Base-by-base conservation (phyloP, 2,797 vertebrate species). In the Prunella strophiata region DNA sequence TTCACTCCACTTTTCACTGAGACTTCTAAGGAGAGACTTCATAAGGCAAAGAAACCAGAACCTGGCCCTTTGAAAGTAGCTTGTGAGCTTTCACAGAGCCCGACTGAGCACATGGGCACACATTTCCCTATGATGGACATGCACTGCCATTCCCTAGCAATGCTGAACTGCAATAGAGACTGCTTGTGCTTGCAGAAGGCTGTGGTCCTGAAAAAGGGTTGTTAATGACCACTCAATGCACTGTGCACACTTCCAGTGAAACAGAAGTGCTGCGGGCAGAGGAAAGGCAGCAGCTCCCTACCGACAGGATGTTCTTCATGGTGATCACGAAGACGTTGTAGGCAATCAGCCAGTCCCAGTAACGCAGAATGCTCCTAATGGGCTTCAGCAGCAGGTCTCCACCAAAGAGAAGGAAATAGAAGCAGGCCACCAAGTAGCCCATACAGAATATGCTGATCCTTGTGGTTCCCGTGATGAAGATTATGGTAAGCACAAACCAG, bases 401-500 rank as follows among this genome's bases (percentile, higher is more conserved):
- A 13, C 99, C 99, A 54, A 99, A 99, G 27, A 99, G 98, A 93
- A 99, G 98, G 97, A 99, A 99, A 97, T 99, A 99, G 97, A 99
- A 99, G 94, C 99, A 99, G 83, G 99, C 99, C 96, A 99, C 99
- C 97, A 99, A 98, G 97, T 99, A 99, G 30, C 99, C 99, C 99
- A 99, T 99, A 76, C 99, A 99, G 97, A 99, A 99, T 97, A 99
- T 97, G 88, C 99, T 99, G 98, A 99, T 99, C 43, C 99, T 98
- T 0, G 99, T 99, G 8, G 99, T 99, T n/a, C 99, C 99, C 4
- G 99, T 99, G 96, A 99, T 99, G 98, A 99, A 99, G 98, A 99
- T 99, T 97, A 99, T 99, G 70, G 99, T 99, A 94, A 99, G 98
- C 83, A 99, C 99, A 42, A 99, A 99, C 99, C 99, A 99, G 98